Evolutionary conservation across 2,888 invertebrate genomes (phyloP), one percentile per base, ranked within the genome.

Genomic region (Watsonalla cultraria): DNA sequence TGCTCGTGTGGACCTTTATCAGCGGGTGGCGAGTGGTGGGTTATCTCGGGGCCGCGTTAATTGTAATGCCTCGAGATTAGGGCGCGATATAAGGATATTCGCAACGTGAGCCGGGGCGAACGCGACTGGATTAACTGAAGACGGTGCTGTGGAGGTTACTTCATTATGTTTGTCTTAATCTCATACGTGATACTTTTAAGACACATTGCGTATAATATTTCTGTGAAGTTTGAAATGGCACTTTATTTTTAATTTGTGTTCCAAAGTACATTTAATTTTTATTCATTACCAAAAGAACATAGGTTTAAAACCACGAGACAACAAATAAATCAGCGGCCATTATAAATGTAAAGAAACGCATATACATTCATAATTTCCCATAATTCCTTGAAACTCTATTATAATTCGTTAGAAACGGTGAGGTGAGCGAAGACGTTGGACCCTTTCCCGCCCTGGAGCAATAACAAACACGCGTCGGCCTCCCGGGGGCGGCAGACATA

Each of bases 61-160:
- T 90, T 90, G 90, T 90, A 88, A 90, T 89, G 84, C 87, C 75
- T 74, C 71, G 73, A 89, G 90, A 90, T 90, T 90, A 86, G 76
- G 77, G 66, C 74, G 77, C 81, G 82, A 86, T 85, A 84, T 86
- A 82, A 79, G 81, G 73, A 77, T 76, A 64, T 70, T 58, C 59
- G 64, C 63, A 61, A 63, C 60, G 64, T 60, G 68, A 68, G 67
- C 64, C 61, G 63, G 72, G 62, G 59, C 57, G 57, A 62, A 59
- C 61, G 70, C 61, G 63, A 54, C 57, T 45, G 77, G 75, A 78
- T 80, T 79, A 81, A 64, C 58, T 65, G 63, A 76, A 76, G 74
- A 74, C 70, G 70, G 62, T 56, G 61, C 57, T 60, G 61, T 62
- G 63, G 62, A 71, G 70, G 70, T 70, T 75, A 65, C 69, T 71